Evolutionary conservation across 2,797 vertebrate genomes (phyloP).

Genomic region (Fratercula arctica): DNA sequence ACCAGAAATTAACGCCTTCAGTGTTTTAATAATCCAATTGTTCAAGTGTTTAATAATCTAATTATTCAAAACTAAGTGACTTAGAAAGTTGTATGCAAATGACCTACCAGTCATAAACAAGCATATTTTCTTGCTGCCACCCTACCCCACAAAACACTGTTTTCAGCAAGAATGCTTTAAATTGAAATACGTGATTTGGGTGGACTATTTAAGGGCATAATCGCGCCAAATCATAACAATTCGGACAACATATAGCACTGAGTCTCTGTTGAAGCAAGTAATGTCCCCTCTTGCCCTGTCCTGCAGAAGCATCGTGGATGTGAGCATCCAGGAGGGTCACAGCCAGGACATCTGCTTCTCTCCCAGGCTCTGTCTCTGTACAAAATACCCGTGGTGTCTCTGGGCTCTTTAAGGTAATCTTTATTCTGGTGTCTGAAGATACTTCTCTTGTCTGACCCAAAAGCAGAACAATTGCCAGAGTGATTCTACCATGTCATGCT

Average conservation of each 20-base stretch:
- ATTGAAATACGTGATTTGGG: background rate
- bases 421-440: background rate
- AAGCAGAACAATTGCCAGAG: background rate
- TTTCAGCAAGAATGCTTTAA: background rate
- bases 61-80: background rate
- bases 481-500: background rate
- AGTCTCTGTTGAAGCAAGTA: background rate
- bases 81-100: background rate
- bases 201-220: background rate
- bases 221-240: background rate
- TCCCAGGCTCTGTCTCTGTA: background rate
- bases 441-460: too few species aligned
- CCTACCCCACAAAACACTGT: background rate
- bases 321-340: background rate
- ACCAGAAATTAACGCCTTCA: background rate
- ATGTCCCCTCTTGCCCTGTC: background rate
- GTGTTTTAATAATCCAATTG: background rate
- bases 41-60: background rate
- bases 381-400: fast-evolving
- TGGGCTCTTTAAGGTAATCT: background rate
- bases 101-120: background rate
- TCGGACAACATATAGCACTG: background rate
- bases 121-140: background rate
- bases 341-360: too few species aligned
- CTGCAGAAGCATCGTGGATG: background rate